Evolutionary conservation across 1,140 invertebrate species (phyloP).

Genomic region (Muscidifurax raptorellus): DNA sequence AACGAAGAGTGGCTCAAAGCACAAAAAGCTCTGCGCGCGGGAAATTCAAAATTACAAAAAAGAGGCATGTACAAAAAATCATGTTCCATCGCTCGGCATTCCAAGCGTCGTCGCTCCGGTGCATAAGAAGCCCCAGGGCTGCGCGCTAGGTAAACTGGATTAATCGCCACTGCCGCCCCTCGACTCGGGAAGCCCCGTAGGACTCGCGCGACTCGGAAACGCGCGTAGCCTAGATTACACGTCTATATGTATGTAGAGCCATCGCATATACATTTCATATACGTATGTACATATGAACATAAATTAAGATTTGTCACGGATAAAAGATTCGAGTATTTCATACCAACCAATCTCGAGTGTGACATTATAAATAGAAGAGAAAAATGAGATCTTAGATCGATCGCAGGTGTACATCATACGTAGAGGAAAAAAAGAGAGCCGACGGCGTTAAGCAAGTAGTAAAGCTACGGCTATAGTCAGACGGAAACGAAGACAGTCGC

Average conservation of each 20-base stretch:
- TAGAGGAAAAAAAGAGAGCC: not conserved
- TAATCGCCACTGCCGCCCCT: conserved; percentile 68
- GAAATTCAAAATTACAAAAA: not conserved
- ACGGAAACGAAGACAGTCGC: conserved; percentile 27
- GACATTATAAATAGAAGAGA: no score
- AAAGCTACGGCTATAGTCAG: conserved; percentile 52
- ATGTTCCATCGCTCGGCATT: not conserved
- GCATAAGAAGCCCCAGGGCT: conserved; percentile 74
- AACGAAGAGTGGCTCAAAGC: not conserved
- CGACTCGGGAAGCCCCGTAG: conserved; percentile 67
- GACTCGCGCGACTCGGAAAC: conserved; percentile 63
- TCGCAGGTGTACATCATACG: no score
- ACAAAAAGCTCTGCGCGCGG: not conserved
- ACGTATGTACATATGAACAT: no score
- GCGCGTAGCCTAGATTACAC: conserved; percentile 46
- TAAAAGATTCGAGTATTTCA: no score
- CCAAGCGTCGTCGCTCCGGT: conserved; percentile 51
- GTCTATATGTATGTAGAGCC: no score
- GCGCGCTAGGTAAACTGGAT: conserved; percentile 73
- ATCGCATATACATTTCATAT: not conserved
- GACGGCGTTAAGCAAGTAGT: conserved; percentile 49
- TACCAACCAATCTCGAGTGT: no score
- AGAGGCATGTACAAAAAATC: not conserved
- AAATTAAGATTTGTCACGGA: no score
- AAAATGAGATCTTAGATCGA: no score